phyloP scores from a whole-genome alignment of 2,888 invertebrate species.

The Microchrysa polita region DNA sequence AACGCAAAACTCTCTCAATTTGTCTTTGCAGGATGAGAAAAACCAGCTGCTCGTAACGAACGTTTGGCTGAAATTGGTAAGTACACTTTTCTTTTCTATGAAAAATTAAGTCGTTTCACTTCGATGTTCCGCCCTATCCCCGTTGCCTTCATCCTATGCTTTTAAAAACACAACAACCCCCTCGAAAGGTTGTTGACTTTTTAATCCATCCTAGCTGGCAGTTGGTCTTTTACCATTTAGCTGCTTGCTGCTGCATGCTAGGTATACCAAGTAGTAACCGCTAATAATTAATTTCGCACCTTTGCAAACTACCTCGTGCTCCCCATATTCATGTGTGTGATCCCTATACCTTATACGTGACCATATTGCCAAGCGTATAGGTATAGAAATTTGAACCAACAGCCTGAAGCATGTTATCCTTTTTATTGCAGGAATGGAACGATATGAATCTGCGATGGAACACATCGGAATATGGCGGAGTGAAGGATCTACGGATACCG shows the following conservation, averaged over 20 bases:
- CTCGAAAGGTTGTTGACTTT: not conserved
- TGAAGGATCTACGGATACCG: slow-evolving; percentile 94
- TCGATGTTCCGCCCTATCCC: not conserved
- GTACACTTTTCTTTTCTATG: slow-evolving; percentile 46
- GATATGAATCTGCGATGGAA: slow-evolving; percentile 99
- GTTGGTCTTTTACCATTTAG: slow-evolving; percentile 21
- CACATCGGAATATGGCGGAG: slow-evolving; percentile 94
- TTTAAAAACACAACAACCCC: not conserved
- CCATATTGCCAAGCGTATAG: not conserved
- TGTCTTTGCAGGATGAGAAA: slow-evolving; percentile 78
- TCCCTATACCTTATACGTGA: not conserved
- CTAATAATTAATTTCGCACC: slow-evolving; percentile 42
- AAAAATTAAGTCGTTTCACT: not conserved
- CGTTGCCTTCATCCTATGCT: not conserved
- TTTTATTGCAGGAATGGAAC: slow-evolving; percentile 92
- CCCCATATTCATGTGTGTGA: not conserved
- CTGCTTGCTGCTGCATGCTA: too few species aligned
- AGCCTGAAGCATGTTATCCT: not conserved
- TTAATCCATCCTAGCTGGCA: not conserved
- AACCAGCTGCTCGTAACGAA: slow-evolving; percentile 96
- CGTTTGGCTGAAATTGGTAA: slow-evolving; percentile 83
- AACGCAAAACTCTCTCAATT: not conserved
- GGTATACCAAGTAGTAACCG: too few species aligned
- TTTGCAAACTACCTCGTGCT: slow-evolving; percentile 17
- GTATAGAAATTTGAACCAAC: not conserved